phyloP scores from a whole-genome alignment of 2,888 invertebrate genomes.

The Sminthurides aquaticus region DNA sequence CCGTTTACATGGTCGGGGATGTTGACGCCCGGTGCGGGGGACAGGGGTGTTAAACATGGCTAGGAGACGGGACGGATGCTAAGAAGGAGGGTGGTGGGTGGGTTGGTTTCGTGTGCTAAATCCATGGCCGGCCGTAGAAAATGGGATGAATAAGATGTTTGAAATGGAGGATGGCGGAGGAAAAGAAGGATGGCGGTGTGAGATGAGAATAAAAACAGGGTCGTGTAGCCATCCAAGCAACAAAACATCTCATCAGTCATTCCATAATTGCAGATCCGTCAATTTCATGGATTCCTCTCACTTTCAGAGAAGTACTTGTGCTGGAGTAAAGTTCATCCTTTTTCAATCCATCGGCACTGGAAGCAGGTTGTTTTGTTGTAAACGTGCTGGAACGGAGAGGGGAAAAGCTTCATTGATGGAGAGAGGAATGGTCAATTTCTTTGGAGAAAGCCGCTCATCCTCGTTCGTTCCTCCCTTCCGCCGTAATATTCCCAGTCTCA shows the following conservation, averaged over 20 bases:
- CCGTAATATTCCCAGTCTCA: background rate
- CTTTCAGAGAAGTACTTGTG: background rate
- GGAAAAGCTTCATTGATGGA: background rate
- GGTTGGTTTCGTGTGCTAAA: background rate
- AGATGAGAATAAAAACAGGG: background rate
- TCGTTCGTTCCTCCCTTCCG: background rate
- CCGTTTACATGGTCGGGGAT: background rate
- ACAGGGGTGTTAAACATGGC: too few relatives aligned
- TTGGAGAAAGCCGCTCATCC: background rate
- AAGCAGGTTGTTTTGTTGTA: too few relatives aligned
- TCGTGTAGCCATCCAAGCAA: slow-evolving; percentile 12
- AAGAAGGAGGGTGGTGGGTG: background rate
- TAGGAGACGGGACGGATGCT: too few relatives aligned
- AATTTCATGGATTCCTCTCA: slow-evolving; percentile 34
- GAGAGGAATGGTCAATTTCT: background rate
- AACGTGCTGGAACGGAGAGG: background rate
- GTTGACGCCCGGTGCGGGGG: background rate
- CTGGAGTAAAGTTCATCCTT: background rate
- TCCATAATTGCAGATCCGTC: slow-evolving; percentile 43
- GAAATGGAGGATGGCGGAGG: background rate
- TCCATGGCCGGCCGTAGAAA: background rate
- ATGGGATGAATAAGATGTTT: background rate
- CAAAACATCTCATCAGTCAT: slow-evolving; percentile 41
- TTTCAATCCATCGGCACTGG: background rate
- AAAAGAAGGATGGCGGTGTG: background rate